These are phyloP conservation scores for Ataeniobius toweri DNA, from an alignment of 2,797 vertebrate species.

Conservation along the genomic window DNA sequence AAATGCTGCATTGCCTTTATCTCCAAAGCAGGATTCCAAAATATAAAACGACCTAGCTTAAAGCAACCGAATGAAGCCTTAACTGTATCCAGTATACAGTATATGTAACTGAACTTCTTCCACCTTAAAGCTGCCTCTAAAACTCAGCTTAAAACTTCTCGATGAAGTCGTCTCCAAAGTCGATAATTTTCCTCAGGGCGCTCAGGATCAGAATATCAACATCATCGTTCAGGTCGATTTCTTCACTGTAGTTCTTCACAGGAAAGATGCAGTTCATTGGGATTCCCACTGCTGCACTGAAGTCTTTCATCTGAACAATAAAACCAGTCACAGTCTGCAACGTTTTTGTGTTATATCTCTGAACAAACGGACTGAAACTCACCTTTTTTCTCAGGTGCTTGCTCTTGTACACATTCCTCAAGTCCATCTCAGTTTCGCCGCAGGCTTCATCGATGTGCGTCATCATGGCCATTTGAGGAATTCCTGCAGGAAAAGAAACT, in stretches of 20 bases:
- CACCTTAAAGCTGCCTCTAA: not conserved
- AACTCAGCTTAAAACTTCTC: not conserved
- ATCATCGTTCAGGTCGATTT: not conserved
- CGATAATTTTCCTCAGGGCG: not conserved
- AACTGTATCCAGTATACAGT: not conserved
- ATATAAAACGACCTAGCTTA: too few relatives aligned
- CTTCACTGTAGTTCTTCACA: conserved; percentile 16
- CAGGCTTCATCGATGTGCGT: conserved; percentile 23
- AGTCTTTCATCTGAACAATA: not conserved
- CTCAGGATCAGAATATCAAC: conserved; percentile 1
- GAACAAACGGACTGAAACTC: not conserved
- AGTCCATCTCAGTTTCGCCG: conserved; percentile 7
- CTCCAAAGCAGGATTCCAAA: not conserved
- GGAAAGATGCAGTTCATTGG: conserved; percentile 9
- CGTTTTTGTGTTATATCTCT: not conserved
- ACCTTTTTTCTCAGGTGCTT: conserved; percentile 24
- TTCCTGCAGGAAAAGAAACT: conserved; percentile 2
- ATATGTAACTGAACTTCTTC: not conserved
- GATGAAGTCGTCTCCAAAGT: conserved; percentile 12
- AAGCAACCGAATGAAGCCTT: not conserved
- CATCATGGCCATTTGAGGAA: conserved; percentile 27
- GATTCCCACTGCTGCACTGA: conserved; percentile 12
- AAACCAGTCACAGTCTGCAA: not conserved
- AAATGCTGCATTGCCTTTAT: not conserved
- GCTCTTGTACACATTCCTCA: conserved; percentile 36